A percentile compares a stretch with the other conserved stretches of the same genome.
These are phyloP conservation scores for Cryptomyrus ogoouensis DNA, from an alignment of 2,113 vertebrate species.

Conservation along the genomic window DNA sequence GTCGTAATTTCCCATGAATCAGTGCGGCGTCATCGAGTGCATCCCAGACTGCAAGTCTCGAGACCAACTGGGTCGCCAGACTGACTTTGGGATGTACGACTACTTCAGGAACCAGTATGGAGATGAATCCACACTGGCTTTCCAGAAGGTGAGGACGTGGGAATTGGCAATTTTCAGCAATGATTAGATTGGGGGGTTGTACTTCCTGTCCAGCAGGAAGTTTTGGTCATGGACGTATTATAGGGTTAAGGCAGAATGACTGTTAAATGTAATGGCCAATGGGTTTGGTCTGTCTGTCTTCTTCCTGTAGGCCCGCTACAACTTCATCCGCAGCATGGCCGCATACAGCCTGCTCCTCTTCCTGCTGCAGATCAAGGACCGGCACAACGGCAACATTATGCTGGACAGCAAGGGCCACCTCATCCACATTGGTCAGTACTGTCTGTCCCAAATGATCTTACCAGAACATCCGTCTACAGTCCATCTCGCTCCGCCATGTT, in stretches of 20 bases:
- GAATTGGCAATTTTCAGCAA: background rate
- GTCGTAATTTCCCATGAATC: constrained; percentile 8
- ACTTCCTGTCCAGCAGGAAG: background rate
- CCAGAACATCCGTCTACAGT: background rate
- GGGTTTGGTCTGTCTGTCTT: background rate
- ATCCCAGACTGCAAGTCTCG: constrained; percentile 97
- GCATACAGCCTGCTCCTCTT: constrained; percentile 93
- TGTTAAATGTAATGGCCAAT: background rate
- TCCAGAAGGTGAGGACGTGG: constrained; percentile 79
- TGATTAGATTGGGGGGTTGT: background rate
- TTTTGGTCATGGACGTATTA: background rate
- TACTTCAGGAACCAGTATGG: constrained; percentile 97
- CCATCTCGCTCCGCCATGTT: background rate
- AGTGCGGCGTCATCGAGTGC: constrained; percentile 98
- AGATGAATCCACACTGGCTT: constrained; percentile 89
- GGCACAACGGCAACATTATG: constrained; percentile 99
- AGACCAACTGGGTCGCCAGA: constrained; percentile 94
- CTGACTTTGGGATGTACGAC: constrained; percentile 97
- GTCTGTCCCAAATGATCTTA: background rate
- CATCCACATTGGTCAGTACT: constrained; percentile 85
- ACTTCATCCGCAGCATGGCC: constrained; percentile 97
- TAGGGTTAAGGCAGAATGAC: background rate
- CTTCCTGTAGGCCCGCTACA: constrained; percentile 78
- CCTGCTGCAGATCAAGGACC: constrained; percentile 93
- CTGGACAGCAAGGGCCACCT: constrained; percentile 91